phyloP scores from a whole-genome alignment of 2,113 vertebrate species.

The Microtus oregoni region DNA sequence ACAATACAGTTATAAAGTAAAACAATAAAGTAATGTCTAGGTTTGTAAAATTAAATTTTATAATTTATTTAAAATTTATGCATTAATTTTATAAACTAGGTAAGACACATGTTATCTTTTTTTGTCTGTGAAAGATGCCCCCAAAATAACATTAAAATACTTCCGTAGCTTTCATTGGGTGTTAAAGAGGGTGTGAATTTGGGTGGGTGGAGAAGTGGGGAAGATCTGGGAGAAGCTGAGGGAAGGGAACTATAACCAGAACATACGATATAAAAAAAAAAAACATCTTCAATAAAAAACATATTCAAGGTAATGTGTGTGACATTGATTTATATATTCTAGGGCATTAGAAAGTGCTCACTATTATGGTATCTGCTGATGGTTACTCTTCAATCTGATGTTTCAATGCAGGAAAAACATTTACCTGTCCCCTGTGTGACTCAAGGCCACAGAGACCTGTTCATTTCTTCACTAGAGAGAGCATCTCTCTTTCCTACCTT shows the following conservation, averaged over 20 bases:
- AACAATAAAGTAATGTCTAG: not conserved
- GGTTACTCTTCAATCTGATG: not conserved
- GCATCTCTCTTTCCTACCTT: not conserved
- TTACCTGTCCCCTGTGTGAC: not conserved
- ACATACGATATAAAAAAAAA: not conserved
- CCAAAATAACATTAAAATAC: not conserved
- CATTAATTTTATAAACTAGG: conserved; percentile 31
- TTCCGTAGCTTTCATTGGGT: not conserved
- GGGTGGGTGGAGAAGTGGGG: not conserved
- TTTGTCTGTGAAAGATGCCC: not conserved
- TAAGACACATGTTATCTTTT: not conserved
- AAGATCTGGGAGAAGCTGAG: not conserved
- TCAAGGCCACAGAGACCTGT: not conserved
- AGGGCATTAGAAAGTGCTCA: not conserved
- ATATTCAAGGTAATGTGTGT: not conserved
- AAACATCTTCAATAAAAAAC: not conserved
- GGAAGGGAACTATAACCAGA: not conserved
- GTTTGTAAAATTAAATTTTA: conserved; percentile 5
- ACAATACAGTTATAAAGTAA: not conserved
- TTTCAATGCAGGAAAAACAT: not conserved
- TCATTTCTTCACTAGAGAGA: not conserved
- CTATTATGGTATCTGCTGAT: not conserved
- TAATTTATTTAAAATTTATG: conserved; percentile 21
- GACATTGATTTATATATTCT: conserved; percentile 6
- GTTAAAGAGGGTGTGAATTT: not conserved